Percentiles rank a stretch among this genome's conserved stretches.
These are phyloP conservation scores for Trachelus tabidus DNA, from an alignment of 2,888 invertebrate species.

Conservation along the genomic window DNA sequence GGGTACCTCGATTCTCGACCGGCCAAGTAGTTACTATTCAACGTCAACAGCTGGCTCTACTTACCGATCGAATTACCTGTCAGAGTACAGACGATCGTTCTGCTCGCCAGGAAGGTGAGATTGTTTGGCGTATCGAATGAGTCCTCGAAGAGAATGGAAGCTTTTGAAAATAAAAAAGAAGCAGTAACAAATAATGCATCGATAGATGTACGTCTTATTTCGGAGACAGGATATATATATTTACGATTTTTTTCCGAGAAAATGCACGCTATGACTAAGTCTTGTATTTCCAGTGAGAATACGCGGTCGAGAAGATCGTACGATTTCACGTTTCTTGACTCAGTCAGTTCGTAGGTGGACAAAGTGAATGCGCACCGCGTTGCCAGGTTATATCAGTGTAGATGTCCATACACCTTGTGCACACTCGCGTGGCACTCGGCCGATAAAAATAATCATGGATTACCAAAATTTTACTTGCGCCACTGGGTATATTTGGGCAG, in stretches of 20 bases:
- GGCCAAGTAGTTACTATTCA: conserved; percentile 44
- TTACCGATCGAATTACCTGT: conserved; percentile 31
- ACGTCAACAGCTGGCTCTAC: conserved; percentile 31
- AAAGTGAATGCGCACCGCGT: neutral
- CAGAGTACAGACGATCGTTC: conserved; percentile 41
- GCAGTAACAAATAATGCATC: neutral
- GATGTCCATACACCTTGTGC: neutral
- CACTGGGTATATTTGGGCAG: neutral
- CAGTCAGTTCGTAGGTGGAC: neutral
- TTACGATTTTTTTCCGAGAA: neutral
- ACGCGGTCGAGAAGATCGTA: neutral
- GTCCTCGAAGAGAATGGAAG: conserved; percentile 1
- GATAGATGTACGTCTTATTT: neutral
- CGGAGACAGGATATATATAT: neutral
- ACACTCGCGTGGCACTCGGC: neutral
- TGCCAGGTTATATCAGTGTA: neutral
- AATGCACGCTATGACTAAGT: neutral
- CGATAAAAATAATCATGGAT: neutral
- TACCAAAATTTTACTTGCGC: neutral
- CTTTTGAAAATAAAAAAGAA: neutral
- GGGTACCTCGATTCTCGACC: conserved; percentile 34
- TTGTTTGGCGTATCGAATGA: neutral
- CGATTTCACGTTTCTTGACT: neutral
- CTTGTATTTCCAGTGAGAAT: neutral
- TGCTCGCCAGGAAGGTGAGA: conserved; percentile 53